A percentile compares a stretch with the other conserved stretches of the same genome.
Evolutionary conservation across 2,113 vertebrate species (phyloP).

Genomic region (Pangasianodon gigas): DNA sequence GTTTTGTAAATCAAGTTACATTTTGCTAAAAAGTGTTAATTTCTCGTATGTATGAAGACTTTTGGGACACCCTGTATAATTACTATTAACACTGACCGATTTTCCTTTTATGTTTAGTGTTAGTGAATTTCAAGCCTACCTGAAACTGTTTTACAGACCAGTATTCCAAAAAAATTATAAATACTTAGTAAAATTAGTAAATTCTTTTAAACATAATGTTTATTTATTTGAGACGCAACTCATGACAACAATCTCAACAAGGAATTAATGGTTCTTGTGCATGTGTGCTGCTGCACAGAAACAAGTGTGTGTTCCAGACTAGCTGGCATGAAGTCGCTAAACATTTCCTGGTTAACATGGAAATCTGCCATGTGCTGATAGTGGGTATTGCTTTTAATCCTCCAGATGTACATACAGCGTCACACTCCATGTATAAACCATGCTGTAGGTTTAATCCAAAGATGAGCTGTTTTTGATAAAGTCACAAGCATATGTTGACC

Average conservation of each 20-base stretch:
- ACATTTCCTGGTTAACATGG: not conserved
- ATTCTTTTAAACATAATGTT: not conserved
- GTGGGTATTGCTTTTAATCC: not conserved
- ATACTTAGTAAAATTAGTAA: not conserved
- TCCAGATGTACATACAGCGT: not conserved
- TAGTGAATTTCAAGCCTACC: not conserved
- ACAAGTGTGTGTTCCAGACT: not conserved
- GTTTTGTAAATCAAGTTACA: no score
- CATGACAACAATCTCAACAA: not conserved
- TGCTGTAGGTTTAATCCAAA: not conserved
- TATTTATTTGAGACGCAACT: not conserved
- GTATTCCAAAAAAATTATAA: not conserved
- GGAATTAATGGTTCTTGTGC: not conserved
- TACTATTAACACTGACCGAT: not conserved
- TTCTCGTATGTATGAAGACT: no score
- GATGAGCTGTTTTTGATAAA: not conserved
- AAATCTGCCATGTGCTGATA: not conserved
- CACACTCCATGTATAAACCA: not conserved
- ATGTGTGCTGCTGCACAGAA: not conserved
- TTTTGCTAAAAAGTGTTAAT: no score
- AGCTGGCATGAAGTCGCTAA: not conserved
- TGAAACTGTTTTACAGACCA: not conserved
- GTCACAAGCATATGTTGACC: not conserved
- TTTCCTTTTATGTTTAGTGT: not conserved
- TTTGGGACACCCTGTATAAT: not conserved